These are phyloP conservation scores for Ariopsis seemanni DNA, from an alignment of 2,113 vertebrate species.

Conservation along the genomic window DNA sequence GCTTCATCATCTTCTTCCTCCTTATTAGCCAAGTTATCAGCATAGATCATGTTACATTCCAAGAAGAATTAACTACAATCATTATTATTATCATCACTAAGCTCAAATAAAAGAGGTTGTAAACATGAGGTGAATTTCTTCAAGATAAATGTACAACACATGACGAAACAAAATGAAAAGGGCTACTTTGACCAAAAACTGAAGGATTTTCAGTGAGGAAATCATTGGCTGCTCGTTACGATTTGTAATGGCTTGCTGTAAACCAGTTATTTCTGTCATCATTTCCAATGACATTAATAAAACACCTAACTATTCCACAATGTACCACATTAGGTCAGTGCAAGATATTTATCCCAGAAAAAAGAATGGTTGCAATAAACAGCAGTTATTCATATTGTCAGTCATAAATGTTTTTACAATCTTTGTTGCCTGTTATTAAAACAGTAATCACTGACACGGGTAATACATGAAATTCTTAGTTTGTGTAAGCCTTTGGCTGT, in stretches of 20 bases:
- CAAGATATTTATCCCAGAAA: slow-evolving; percentile 19
- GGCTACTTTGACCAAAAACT: not conserved
- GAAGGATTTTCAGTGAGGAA: not conserved
- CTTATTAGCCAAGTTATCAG: not conserved
- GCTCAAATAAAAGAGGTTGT: slow-evolving; percentile 25
- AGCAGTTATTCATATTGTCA: slow-evolving; percentile 14
- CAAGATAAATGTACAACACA: not conserved
- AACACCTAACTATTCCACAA: not conserved
- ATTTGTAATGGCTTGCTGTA: slow-evolving; percentile 33
- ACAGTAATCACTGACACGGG: slow-evolving; percentile 54
- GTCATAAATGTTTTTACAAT: slow-evolving; percentile 43
- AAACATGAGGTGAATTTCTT: slow-evolving; percentile 26
- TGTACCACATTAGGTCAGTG: slow-evolving; percentile 46
- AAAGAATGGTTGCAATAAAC: slow-evolving; percentile 41
- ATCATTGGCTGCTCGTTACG: not conserved
- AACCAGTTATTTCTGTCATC: slow-evolving; percentile 9
- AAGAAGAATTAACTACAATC: slow-evolving; percentile 31
- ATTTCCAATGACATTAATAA: slow-evolving; percentile 27
- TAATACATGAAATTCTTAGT: slow-evolving; percentile 45
- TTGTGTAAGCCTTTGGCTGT: slow-evolving; percentile 34
- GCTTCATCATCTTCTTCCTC: not conserved
- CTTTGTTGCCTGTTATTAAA: slow-evolving; percentile 39
- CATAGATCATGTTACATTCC: slow-evolving; percentile 48
- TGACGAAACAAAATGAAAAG: not conserved
- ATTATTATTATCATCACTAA: slow-evolving; percentile 11